These are phyloP conservation scores for Hipparchia semele DNA, from an alignment of 2,888 invertebrate genomes.

Conservation along the genomic window DNA sequence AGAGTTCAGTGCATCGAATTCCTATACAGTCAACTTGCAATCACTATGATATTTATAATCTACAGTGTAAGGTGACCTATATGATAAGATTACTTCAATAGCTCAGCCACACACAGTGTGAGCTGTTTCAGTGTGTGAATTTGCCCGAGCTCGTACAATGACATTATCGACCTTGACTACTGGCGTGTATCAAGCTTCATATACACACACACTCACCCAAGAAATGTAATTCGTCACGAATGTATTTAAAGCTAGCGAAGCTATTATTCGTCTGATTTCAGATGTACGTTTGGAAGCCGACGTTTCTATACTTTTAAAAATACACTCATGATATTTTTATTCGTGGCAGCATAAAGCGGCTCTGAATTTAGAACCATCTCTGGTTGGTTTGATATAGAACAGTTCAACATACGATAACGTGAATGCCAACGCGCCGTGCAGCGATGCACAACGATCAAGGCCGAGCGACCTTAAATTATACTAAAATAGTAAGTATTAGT, in stretches of 20 bases:
- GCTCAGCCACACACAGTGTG: constrained; percentile 58
- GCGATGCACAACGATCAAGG: constrained; percentile 69
- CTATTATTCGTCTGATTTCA: constrained; percentile 56
- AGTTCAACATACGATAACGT: constrained; percentile 82
- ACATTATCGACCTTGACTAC: constrained; percentile 81
- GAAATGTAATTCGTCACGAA: constrained; percentile 67
- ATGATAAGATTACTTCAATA: constrained; percentile 82
- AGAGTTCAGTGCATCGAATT: constrained; percentile 21
- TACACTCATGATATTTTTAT: constrained; percentile 42
- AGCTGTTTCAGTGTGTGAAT: constrained; percentile 59
- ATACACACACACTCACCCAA: constrained; percentile 51
- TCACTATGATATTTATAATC: constrained; percentile 63
- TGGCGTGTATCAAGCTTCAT: constrained; percentile 64
- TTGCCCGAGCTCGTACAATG: constrained; percentile 77
- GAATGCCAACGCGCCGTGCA: constrained; percentile 63
- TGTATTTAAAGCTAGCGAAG: constrained; percentile 62
- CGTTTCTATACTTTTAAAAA: constrained; percentile 41
- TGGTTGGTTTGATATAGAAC: constrained; percentile 58
- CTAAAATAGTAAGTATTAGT: neutral
- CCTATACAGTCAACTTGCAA: constrained; percentile 45
- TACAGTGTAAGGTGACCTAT: constrained; percentile 81
- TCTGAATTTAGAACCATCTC: constrained; percentile 52
- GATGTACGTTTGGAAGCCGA: constrained; percentile 42
- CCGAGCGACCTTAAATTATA: constrained; percentile 49
- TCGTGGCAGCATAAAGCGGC: constrained; percentile 44